Base-by-base conservation (phyloP, 2,797 vertebrate genomes). In the Ataeniobius toweri region DNA sequence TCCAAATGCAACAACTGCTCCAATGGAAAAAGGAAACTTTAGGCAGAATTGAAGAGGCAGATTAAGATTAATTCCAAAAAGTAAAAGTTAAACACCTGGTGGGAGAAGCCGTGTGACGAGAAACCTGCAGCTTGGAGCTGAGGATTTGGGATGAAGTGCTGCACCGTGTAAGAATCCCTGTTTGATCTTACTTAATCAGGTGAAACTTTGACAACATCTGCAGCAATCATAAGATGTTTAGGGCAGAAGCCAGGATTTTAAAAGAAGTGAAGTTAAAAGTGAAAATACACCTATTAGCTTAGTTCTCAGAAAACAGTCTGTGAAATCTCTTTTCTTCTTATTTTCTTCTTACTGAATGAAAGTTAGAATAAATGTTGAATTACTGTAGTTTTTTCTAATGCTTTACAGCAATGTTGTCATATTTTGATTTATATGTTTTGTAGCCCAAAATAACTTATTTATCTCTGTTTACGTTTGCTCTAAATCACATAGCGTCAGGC, bases 111-210 rank as follows among this genome's bases (percentile, higher is more conserved):
- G 53, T 73, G 74, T 1, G 9, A 71, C 31, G 70, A 31, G 79
- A 77, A 80, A 80, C 79, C 75, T 51, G 68, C 51, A 80, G 80
- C 76, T 80, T 71, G 84, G 79, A 14, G 36, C 36, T 72, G 68
- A 70, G 77, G 79, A 88, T 85, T 80, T 82, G 73, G 51, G 77
- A 79, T 85, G 39, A 81, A 76, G 75, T 6, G 39, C 58, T 71
- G 78, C 76, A 71, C 72, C 24, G 63, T 76, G 71, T 68, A 79
- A 81, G 82, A 85, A 84, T 50, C 53, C 36, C 24, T 41, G 55
- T 82, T 86, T 89, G 87, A 89, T 88, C 79, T 74, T 53, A 51
- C 84, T 85, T 74, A 85, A 84, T 79, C 78, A 86, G 80, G 74
- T 78, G 76, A 85, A 80, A 75, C 78, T 81, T 41, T 80, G 83